These are phyloP conservation scores for Masnerella sp. DNA, from an alignment of 2,888 invertebrate genomes.

Conservation along the genomic window DNA sequence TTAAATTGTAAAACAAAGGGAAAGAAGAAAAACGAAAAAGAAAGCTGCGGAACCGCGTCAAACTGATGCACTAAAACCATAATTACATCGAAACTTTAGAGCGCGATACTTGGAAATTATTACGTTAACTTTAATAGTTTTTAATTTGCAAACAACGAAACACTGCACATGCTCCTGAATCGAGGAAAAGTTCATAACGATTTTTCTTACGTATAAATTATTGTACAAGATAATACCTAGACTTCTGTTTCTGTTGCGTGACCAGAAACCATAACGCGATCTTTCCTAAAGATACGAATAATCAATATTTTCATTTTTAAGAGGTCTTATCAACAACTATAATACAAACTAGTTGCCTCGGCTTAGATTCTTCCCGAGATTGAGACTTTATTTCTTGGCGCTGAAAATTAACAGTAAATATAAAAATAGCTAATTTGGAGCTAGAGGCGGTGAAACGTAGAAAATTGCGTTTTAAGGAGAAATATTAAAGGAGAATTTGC, in stretches of 20 bases:
- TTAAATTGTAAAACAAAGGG: constrained; percentile 1
- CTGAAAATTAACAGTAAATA: constrained; percentile 38
- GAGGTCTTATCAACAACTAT: constrained; percentile 56
- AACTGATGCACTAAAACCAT: constrained; percentile 1
- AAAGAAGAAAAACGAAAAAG: not conserved
- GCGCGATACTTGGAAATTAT: constrained; percentile 2
- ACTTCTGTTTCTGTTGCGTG: constrained; percentile 59
- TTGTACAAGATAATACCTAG: constrained; percentile 55
- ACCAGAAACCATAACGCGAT: constrained; percentile 58
- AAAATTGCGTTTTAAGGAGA: not conserved
- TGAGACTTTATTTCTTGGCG: constrained; percentile 41
- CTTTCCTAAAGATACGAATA: constrained; percentile 59
- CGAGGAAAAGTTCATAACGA: constrained; percentile 58
- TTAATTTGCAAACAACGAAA: constrained; percentile 42
- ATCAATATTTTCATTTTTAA: constrained; percentile 61
- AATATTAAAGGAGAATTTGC: no score
- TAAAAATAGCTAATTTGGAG: constrained; percentile 19
- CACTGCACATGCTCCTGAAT: constrained; percentile 15
- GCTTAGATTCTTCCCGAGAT: constrained; percentile 53
- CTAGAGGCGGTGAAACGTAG: constrained; percentile 1
- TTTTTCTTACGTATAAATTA: constrained; percentile 61
- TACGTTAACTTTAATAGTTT: constrained; percentile 21
- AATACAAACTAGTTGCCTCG: constrained; percentile 53
- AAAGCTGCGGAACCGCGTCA: not conserved
- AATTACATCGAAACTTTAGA: constrained; percentile 18